Evolutionary conservation across 1,140 invertebrate species (phyloP).

Genomic region (Sogatella furcifera): DNA sequence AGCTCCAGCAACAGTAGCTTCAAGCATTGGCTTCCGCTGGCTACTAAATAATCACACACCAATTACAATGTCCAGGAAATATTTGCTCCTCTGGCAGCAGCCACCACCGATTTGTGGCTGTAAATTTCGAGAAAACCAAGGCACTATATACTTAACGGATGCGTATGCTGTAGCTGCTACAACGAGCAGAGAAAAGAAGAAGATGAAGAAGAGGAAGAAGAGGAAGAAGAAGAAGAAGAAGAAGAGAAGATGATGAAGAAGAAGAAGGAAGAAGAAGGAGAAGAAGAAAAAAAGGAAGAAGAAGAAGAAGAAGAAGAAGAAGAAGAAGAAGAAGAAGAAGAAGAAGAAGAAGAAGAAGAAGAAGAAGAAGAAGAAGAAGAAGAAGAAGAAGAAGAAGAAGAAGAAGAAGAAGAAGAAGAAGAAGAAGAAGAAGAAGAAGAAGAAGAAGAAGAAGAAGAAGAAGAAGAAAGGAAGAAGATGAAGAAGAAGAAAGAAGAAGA

Average conservation of each 20-base stretch:
- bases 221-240: slow-evolving; percentile 3
- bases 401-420: neutral
- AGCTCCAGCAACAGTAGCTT: too few species aligned
- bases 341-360: neutral
- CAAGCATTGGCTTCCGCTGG: too few species aligned
- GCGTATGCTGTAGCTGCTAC: too few species aligned
- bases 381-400: neutral
- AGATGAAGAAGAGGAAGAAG: neutral
- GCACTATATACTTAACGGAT: too few species aligned
- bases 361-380: neutral
- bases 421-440: neutral
- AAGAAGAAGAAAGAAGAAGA: neutral
- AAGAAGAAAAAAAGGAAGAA: slow-evolving; percentile 6
- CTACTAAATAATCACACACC: too few species aligned
- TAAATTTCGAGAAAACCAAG: too few species aligned
- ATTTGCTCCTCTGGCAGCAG: too few species aligned
- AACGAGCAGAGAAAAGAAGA: too few species aligned
- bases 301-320: slow-evolving; percentile 14
- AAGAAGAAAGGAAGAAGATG: neutral
- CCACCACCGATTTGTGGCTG: too few species aligned
- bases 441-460: neutral
- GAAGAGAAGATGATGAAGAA: slow-evolving; percentile 2
- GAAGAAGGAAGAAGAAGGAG: neutral
- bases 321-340: neutral
- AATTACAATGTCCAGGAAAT: too few species aligned